Percentiles rank a stretch among this genome's conserved stretches.
phyloP scores from a whole-genome alignment of 1,140 invertebrate species.

The Magallana ariakensis region DNA sequence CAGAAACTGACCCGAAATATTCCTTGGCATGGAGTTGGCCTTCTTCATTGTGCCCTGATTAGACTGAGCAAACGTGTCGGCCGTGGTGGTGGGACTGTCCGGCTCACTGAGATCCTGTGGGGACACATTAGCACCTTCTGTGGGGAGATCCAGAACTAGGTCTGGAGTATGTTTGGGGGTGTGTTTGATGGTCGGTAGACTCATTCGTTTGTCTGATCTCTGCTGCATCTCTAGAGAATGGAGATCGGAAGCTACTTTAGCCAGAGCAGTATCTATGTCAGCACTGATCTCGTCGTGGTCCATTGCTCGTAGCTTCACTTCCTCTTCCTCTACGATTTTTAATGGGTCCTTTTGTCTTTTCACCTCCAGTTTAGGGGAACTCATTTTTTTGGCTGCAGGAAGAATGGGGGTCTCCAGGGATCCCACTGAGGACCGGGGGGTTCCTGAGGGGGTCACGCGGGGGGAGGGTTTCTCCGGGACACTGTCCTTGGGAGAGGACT shows the following conservation, averaged over 20 bases:
- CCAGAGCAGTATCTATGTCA: conserved; percentile 77
- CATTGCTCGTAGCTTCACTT: conserved; percentile 52
- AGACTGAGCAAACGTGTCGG: conserved; percentile 77
- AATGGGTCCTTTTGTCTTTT: background rate
- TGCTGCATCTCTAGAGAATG: conserved; percentile 74
- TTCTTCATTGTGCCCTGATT: conserved; percentile 92
- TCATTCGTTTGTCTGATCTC: conserved; percentile 71
- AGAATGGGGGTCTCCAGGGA: conserved; percentile 55
- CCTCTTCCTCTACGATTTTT: conserved; percentile 56
- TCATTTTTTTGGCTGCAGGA: background rate
- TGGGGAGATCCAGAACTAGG: conserved; percentile 92
- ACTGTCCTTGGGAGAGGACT: conserved; percentile 67
- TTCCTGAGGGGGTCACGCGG: conserved; percentile 48
- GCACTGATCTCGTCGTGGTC: conserved; percentile 73
- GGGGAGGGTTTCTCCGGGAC: conserved; percentile 58
- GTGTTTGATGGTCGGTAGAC: conserved; percentile 78
- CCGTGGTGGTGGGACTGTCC: conserved; percentile 75
- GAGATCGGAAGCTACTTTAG: conserved; percentile 77
- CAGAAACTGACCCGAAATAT: conserved; percentile 53
- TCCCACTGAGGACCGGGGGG: conserved; percentile 37
- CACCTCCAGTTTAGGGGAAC: conserved; percentile 12
- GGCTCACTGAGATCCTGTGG: conserved; percentile 66
- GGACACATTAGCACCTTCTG: conserved; percentile 62
- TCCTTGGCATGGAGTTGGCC: conserved; percentile 76
- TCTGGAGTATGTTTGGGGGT: conserved; percentile 88